A percentile compares a stretch with the other conserved stretches of the same genome.
Evolutionary conservation across 2,888 invertebrate species (phyloP).

Genomic region (Agrotis exclamationis): DNA sequence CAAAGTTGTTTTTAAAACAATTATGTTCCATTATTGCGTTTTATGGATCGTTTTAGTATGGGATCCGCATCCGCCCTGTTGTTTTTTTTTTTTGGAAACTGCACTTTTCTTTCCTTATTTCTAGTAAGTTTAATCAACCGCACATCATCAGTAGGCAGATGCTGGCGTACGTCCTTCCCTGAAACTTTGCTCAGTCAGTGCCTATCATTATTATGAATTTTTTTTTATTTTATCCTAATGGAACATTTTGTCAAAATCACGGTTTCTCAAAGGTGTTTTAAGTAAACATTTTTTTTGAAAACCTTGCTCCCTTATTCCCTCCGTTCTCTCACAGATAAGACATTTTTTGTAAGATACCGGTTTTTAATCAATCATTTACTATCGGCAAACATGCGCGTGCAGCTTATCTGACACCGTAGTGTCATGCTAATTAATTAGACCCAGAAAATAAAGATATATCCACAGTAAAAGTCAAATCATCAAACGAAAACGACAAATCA

Average conservation of each 20-base stretch:
- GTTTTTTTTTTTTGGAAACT: not conserved
- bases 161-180: not conserved
- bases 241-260: not conserved
- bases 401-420: constrained; percentile 12
- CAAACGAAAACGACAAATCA: constrained; percentile 37
- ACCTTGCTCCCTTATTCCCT: too few relatives aligned
- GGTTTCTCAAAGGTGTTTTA: not conserved
- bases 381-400: not conserved
- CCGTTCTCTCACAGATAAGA: too few relatives aligned
- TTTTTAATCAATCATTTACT: too few relatives aligned
- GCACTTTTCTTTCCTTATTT: constrained; percentile 1
- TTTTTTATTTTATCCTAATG: too few relatives aligned
- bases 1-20: constrained; percentile 24
- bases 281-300: too few relatives aligned
- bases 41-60: not conserved
- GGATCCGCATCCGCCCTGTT: constrained; percentile 1
- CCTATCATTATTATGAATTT: too few relatives aligned
- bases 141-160: not conserved
- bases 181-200: not conserved
- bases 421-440: constrained; percentile 27
- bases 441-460: constrained; percentile 22
- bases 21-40: constrained; percentile 1
- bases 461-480: constrained; percentile 6
- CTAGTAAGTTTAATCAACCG: not conserved
- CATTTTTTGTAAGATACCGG: too few relatives aligned